Evolutionary conservation across 2,888 invertebrate genomes (phyloP).

Genomic region (Drosophila nigritarsus): DNA sequence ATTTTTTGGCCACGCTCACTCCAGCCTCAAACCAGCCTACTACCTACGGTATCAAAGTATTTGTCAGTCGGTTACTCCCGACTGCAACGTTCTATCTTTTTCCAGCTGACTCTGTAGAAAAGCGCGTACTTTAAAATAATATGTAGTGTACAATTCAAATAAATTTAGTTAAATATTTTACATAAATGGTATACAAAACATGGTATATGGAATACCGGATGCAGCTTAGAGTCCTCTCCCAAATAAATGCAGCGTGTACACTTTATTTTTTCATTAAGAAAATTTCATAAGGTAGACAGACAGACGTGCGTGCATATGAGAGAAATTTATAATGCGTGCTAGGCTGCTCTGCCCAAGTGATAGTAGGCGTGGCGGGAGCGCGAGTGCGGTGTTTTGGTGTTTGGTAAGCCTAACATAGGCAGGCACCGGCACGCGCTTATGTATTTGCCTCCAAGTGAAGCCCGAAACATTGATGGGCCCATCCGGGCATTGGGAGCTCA

Average conservation of each 20-base stretch:
- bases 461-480: not conserved
- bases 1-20: not conserved
- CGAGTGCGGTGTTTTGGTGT: not conserved
- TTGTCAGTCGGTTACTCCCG: not conserved
- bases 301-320: conserved; percentile 48
- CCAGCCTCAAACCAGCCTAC: too few species aligned
- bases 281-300: conserved; percentile 47
- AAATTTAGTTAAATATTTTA: not conserved
- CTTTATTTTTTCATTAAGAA: conserved; percentile 44
- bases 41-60: not conserved
- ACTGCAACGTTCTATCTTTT: not conserved
- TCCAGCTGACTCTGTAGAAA: not conserved
- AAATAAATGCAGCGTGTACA: not conserved
- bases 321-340: conserved; percentile 54
- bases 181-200: not conserved
- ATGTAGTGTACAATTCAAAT: not conserved
- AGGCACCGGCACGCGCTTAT: conserved; percentile 54
- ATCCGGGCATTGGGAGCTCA: not conserved
- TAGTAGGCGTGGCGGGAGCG: not conserved
- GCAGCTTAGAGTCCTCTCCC: too few species aligned
- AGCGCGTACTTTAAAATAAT: not conserved
- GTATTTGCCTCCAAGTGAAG: conserved; percentile 25
- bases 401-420: conserved; percentile 35
- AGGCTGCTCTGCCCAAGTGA: not conserved
- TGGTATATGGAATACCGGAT: not conserved